Base-by-base conservation (phyloP, 2,888 invertebrate genomes). In the Imbricaverruca yamaguchii region DNA sequence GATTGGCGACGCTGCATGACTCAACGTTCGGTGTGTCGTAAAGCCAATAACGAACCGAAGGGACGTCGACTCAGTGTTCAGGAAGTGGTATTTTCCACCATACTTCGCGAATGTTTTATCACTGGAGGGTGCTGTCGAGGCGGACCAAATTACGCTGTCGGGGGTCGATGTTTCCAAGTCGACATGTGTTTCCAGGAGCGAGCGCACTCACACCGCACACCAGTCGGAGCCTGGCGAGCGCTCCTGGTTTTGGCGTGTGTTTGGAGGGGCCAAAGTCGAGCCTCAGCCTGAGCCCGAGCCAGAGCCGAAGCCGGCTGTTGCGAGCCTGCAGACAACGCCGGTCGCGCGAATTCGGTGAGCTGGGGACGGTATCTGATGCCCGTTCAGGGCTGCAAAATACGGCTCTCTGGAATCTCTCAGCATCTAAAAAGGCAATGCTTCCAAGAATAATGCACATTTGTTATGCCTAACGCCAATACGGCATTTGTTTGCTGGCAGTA, bases 311-410 rank as follows among this genome's bases (percentile, higher is more conserved):
- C 15, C 61, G 7, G 18, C 15, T 80, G 79, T 53, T 59, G 61
- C 59, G 74, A 23, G 61, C 53, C 39, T 39, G 39, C 39, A 39
- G 39, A 39, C 39, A 39, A 59, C 67, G 80, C 39, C 25, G 53
- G 53, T n/a, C 81, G 53, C 21, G 56, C 57, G 69, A 53, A 69
- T 63, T 56, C 65, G 65, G 80, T 80, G 80, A 82, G 82, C 57
- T 67, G 63, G 59, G 65, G 56, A 39, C 39, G 4, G 39, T 39
- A 39, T 39, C 39, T 39, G 39, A 4, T 57, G 67, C 9, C 8
- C 53, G 55, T 18, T 21, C 57, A 39, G 39, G 39, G 39, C 39
- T 4, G 39, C 39, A 39, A 39, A 39, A 39, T 4, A 39, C 39
- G 39, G 39, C 39, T 39, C 39, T 39, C 39, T 4, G 39, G 4